phyloP scores from a whole-genome alignment of 2,797 vertebrate species.

The Limosa lapponica region DNA sequence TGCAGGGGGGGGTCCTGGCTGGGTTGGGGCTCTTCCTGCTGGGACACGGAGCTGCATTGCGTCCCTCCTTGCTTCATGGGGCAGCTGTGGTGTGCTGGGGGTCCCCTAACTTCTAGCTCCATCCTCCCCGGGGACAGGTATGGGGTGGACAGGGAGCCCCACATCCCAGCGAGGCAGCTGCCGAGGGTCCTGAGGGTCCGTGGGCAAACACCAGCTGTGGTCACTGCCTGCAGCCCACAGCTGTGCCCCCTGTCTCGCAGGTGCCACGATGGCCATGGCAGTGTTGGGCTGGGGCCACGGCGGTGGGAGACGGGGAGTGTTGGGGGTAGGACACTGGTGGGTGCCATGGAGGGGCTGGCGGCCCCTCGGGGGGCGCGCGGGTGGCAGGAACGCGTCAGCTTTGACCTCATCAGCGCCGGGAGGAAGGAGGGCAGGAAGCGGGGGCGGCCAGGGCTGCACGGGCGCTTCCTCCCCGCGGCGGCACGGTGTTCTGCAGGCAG shows the following conservation, averaged over 20 bases:
- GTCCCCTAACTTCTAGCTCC: no score
- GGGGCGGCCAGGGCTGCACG: conserved; percentile 16
- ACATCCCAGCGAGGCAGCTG: accelerated
- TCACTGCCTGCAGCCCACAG: accelerated
- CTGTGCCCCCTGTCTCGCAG: accelerated
- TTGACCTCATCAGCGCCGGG: background rate
- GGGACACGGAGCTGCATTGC: accelerated
- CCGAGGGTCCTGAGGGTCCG: accelerated
- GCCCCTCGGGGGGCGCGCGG: background rate
- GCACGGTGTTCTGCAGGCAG: accelerated
- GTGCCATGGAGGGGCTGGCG: background rate
- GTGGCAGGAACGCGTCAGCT: conserved; percentile 6
- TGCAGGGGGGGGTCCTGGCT: background rate
- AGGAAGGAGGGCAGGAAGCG: conserved; percentile 48
- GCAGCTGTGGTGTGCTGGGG: accelerated
- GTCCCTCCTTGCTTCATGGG: background rate
- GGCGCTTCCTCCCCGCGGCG: conserved; percentile 22
- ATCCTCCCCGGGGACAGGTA: background rate
- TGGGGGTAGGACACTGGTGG: background rate
- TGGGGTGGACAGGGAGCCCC: background rate
- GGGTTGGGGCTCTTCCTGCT: background rate
- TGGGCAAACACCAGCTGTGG: accelerated
- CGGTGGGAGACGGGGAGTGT: background rate
- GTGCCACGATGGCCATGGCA: background rate
- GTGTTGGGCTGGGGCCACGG: accelerated